A percentile compares a stretch with the other conserved stretches of the same genome.
Evolutionary conservation across 2,888 invertebrate genomes (phyloP).

Genomic region (Diaperis boleti): DNA sequence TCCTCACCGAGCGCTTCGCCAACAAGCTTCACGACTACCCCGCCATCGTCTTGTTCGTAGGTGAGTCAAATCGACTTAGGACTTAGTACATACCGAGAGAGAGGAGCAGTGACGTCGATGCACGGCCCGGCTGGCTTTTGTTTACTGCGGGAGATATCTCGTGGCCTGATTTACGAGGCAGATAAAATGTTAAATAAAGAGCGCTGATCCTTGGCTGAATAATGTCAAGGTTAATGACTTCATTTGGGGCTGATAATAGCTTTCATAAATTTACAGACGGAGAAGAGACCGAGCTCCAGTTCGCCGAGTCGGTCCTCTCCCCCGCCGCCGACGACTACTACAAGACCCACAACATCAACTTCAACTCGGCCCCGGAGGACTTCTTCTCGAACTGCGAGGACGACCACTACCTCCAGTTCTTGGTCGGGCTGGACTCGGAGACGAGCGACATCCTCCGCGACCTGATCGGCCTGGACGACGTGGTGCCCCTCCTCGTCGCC

Average conservation of each 20-base stretch:
- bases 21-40: constrained; percentile 83
- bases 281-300: constrained; percentile 84
- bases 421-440: constrained; percentile 75
- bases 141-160: not conserved
- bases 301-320: constrained; percentile 79
- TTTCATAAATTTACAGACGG: constrained; percentile 72
- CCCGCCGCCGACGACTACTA: constrained; percentile 81
- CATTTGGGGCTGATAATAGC: not conserved
- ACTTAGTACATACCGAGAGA: too few species aligned
- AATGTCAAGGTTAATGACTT: not conserved
- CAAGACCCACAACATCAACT: constrained; percentile 75
- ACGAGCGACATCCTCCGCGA: constrained; percentile 81
- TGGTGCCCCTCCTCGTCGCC: constrained; percentile 78
- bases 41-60: constrained; percentile 85
- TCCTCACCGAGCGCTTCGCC: constrained; percentile 82
- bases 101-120: not conserved
- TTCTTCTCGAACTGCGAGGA: constrained; percentile 75
- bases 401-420: constrained; percentile 76
- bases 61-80: constrained; percentile 67
- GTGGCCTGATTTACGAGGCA: not conserved
- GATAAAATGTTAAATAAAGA: not conserved
- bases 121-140: not conserved
- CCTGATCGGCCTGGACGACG: constrained; percentile 80
- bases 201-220: not conserved
- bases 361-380: constrained; percentile 74